Evolutionary conservation across 2,888 invertebrate genomes (phyloP), one percentile per base, ranked within the genome.

Genomic region (Zaprionus lineosus): DNA sequence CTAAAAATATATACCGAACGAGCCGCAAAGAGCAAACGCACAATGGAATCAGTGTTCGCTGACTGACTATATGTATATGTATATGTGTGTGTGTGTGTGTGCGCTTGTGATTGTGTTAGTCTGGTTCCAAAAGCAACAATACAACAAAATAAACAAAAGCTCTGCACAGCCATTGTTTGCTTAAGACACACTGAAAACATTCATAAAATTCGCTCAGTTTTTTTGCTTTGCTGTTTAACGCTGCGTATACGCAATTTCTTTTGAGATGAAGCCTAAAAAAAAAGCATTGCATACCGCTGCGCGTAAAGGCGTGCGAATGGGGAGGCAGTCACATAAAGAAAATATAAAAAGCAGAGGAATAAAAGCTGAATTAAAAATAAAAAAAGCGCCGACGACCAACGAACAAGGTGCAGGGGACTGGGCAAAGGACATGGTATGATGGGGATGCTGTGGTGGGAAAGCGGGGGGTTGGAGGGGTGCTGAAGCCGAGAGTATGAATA

Each of bases 121-220:
- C 28, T 36, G 24, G 21, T 8, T 29, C 43, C 40, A 41, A 62
- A 63, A 60, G 59, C 52, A 77, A 64, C 52, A 60, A 65, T 36
- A 62, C 56, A 52, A 41, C 40, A 59, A 66, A 68, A 51, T 64
- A 83, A 79, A 77, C 75, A 83, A 82, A 79, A 83, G 81, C 69
- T 68, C 64, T 58, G 79, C 76, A 53, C 58, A 52, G 58, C 69
- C 56, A 79, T 78, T 83, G 73, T 83, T 83, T 72, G 81, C 74
- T 72, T 64, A 72, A 69, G 59, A 70, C 51, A 56, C 52, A 55
- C 56, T 40, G 66, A 55, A 51, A 75, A 66, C 64, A 75, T 78
- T 74, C 67, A 82, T 70, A 82, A 63, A 58, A 74, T 60, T 51
- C 62, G 47, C n/a, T n/a, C n/a, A n/a, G n/a, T 57, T 39, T 51